phyloP scores from a whole-genome alignment of 2,113 vertebrate genomes.

The Cyprinodon brontotheroides region DNA sequence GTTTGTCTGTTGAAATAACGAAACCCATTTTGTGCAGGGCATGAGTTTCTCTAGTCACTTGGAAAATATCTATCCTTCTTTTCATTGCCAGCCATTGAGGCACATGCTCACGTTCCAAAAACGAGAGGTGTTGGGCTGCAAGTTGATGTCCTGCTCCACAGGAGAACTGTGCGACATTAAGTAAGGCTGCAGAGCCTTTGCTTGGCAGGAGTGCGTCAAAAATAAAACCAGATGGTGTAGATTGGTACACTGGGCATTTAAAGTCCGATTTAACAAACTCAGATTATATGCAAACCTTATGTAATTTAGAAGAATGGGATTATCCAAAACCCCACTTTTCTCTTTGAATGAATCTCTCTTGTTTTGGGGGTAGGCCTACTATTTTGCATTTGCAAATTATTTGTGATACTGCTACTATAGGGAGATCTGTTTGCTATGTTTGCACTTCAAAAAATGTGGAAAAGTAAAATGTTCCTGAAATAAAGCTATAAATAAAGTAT shows the following conservation, averaged over 20 bases:
- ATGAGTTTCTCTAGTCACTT: constrained; percentile 57
- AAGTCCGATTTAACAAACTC: constrained; percentile 55
- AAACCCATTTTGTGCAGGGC: constrained; percentile 66
- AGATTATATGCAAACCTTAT: constrained; percentile 33
- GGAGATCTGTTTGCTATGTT: not conserved
- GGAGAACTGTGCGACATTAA: constrained; percentile 59
- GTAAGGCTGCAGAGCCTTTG: constrained; percentile 57
- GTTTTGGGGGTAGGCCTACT: not conserved
- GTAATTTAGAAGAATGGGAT: constrained; percentile 29
- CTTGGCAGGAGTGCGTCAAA: constrained; percentile 46
- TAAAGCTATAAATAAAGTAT: no score
- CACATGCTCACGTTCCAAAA: constrained; percentile 52
- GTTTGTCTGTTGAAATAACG: constrained; percentile 71
- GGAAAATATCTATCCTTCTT: constrained; percentile 61
- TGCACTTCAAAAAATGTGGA: no score
- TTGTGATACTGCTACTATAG: no score
- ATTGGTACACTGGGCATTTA: constrained; percentile 27
- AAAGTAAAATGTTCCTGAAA: no score
- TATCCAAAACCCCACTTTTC: constrained; percentile 24
- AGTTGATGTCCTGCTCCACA: constrained; percentile 41
- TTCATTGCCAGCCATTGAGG: constrained; percentile 54
- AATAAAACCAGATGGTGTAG: constrained; percentile 52
- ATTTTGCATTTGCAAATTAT: no score
- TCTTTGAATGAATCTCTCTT: constrained; percentile 25
- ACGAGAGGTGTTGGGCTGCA: constrained; percentile 37